Conservation (phyloP, 1,140 invertebrate genomes). For the Onthophagus taurus region DNA sequence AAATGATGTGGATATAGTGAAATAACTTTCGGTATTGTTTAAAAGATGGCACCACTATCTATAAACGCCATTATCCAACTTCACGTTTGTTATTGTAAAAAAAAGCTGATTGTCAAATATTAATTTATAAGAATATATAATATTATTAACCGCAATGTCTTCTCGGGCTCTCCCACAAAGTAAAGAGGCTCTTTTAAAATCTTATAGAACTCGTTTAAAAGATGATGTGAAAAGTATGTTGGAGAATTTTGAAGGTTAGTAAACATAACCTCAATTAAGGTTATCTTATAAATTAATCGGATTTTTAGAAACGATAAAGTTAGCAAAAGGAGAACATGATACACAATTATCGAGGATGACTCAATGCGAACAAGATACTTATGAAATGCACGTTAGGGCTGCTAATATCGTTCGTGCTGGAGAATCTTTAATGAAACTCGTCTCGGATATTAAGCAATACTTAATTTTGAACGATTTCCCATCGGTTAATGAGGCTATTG, state of each 20-base stretch:
- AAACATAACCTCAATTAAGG: neutral
- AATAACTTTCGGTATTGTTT: too few species aligned
- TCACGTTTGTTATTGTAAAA: too few species aligned
- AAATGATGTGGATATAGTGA: too few species aligned
- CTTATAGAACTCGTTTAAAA: conserved; percentile 84
- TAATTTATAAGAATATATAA: too few species aligned
- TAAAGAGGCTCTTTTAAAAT: conserved; percentile 89
- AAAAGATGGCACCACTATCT: too few species aligned
- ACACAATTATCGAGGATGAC: conserved; percentile 79
- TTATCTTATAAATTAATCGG: neutral
- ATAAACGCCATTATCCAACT: too few species aligned
- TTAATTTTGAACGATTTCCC: conserved; percentile 95
- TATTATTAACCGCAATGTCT: too few species aligned
- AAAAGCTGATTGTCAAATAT: too few species aligned
- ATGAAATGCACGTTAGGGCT: conserved; percentile 92
- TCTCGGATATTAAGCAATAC: conserved; percentile 95
- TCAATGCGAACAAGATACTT: conserved; percentile 89
- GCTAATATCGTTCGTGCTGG: conserved; percentile 92
- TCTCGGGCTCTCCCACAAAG: conserved; percentile 77
- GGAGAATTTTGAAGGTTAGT: conserved; percentile 86
- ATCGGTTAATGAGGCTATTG: conserved; percentile 92
- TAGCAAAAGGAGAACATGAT: conserved; percentile 88
- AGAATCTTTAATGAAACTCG: conserved; percentile 91
- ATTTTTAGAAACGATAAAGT: conserved; percentile 77
- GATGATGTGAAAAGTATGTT: conserved; percentile 95